Conservation (phyloP, 2,113 vertebrate genomes). For the Clarias gariepinus region DNA sequence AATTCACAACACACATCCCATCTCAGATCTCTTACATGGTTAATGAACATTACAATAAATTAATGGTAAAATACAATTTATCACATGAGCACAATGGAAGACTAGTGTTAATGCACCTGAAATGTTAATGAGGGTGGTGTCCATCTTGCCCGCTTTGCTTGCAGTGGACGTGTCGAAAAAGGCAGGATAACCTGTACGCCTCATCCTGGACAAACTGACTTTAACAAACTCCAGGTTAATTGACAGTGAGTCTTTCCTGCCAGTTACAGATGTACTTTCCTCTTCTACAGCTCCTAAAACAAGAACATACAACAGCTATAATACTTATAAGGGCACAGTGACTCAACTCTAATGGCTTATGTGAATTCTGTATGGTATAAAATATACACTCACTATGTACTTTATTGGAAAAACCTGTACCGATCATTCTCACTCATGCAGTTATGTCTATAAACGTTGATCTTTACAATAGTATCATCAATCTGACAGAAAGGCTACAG, state of each 20-base stretch:
- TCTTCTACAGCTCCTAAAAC: slow-evolving; percentile 87
- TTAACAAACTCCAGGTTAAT: slow-evolving; percentile 99
- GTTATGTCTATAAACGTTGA: no score
- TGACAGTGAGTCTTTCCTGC: slow-evolving; percentile 96
- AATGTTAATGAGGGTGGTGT: slow-evolving; percentile 97
- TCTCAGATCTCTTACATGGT: background rate
- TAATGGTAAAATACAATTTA: background rate
- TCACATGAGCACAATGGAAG: background rate
- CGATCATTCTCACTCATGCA: no score
- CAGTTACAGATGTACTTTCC: slow-evolving; percentile 92
- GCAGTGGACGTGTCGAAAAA: slow-evolving; percentile 87
- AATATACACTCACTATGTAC: no score
- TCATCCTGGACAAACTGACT: slow-evolving; percentile 93
- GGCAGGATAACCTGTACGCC: slow-evolving; percentile 86
- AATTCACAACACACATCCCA: background rate
- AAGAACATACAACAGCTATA: background rate
- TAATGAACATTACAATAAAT: background rate
- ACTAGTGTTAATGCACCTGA: slow-evolving; percentile 76
- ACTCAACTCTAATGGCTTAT: background rate
- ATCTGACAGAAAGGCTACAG: no score
- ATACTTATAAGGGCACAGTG: background rate
- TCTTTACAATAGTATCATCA: no score
- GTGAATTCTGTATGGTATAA: background rate
- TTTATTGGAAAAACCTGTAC: no score
- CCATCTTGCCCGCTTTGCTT: slow-evolving; percentile 89